Base-by-base conservation (phyloP, 2,113 vertebrate species). In the Nesospiza acunhae region DNA sequence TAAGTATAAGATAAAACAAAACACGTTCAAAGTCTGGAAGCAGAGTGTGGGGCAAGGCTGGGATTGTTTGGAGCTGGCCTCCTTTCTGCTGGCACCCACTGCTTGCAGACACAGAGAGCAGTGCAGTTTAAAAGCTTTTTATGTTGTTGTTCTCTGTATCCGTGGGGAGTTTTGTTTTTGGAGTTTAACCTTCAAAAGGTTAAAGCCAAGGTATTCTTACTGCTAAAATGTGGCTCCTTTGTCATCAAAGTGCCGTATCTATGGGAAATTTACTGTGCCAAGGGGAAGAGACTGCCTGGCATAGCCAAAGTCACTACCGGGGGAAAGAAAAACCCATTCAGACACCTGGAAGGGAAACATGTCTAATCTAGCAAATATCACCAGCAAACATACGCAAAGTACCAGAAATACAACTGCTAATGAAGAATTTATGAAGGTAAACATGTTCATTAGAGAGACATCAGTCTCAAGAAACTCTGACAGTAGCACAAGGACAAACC, bases 81-180 rank as follows among this genome's bases (percentile, higher is more conserved):
- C 33, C 73, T 64, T 94, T 94, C 85, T 87, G 52, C 47, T 94
- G 95, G 94, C 89, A 92, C 69, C 75, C 86, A 33, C 35, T 2
- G 7, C 79, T 55, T 4, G 1, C 75, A 79, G 92, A 59, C 64
- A 16, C 4, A 0, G 49, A 24, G n/a, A 77, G 60, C 10, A 9
- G 13, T 3, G 52, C 35, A 59, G 44, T 20, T 75, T 19, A 23
- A 90, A 92, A 66, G 67, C 23, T n/a, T 59, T 73, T 74, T 10
- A 41, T 49, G 27, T 60, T 59, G 19, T 23, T 26, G 35, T 10
- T 53, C 27, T n/a, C 42, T 1, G 3, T 7, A 6, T 76, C 39
- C 2, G 3, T 10, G 16, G n/a, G 41, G 50, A 83, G 31, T 56
- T 83, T 41, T 26, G 3, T 18, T 27, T 64, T 58, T 9, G 70